phyloP scores from a whole-genome alignment of 2,888 invertebrate genomes.

The Eupithecia exiguata region DNA sequence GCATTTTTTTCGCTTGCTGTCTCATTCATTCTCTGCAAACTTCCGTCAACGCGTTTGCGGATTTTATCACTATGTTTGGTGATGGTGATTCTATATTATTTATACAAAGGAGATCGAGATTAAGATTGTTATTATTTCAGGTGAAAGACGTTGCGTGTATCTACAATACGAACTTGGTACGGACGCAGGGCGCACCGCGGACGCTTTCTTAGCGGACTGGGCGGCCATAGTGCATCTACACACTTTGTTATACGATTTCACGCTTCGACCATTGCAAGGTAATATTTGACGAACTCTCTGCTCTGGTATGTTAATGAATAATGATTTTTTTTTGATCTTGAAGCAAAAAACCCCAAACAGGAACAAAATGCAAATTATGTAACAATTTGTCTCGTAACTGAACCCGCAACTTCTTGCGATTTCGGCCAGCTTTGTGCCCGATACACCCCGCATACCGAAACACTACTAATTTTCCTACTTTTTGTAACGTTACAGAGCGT shows the following conservation, averaged over 20 bases:
- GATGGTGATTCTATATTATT: neutral
- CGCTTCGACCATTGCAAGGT: slow-evolving; percentile 90
- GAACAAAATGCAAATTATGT: too few relatives aligned
- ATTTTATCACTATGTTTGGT: neutral
- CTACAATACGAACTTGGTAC: slow-evolving; percentile 95
- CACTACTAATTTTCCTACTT: neutral
- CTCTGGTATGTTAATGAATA: neutral
- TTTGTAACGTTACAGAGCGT: slow-evolving; percentile 80
- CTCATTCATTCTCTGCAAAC: neutral
- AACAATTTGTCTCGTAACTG: too few relatives aligned
- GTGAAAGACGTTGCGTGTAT: slow-evolving; percentile 93
- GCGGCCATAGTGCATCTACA: slow-evolving; percentile 95
- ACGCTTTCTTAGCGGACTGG: slow-evolving; percentile 95
- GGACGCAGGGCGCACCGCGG: slow-evolving; percentile 93
- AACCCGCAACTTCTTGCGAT: too few relatives aligned
- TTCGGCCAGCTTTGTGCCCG: too few relatives aligned
- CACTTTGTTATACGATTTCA: slow-evolving; percentile 91
- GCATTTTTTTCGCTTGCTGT: neutral
- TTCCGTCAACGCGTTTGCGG: neutral
- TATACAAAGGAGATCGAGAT: neutral
- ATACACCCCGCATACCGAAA: neutral
- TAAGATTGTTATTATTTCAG: slow-evolving; percentile 65
- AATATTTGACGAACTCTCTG: slow-evolving; percentile 24
- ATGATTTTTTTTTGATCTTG: too few relatives aligned
- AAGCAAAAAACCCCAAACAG: too few relatives aligned